Base-by-base conservation (phyloP, 2,797 vertebrate genomes). In the Brachyrhaphis roseni region DNA sequence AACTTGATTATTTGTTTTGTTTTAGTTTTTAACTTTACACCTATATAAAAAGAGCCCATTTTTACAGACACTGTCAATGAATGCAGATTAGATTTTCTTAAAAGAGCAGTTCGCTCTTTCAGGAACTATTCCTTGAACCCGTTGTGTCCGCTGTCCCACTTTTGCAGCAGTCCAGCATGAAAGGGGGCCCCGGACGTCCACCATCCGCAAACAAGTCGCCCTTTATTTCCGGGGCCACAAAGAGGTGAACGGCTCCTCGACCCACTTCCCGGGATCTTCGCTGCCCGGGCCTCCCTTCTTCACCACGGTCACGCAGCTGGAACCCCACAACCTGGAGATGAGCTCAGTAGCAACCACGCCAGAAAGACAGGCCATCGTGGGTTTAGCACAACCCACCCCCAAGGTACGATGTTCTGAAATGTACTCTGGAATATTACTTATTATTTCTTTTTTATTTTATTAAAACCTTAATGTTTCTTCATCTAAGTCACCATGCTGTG, bases 161-260 rank as follows among this genome's bases (percentile, higher is more conserved):
- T 78, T 53, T 82, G 82, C 94, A 99, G 98, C 98, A 3, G 98
- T 99, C 88, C 98, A 99, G 89, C 98, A 99, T 1, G 98, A 99
- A 90, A 95, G 98, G 89, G 98, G 98, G 0, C 98, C 98, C 70
- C 96, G 98, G 83, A 99, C 98, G 0, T 99, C 98, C 68, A 99
- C 98, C 72, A 99, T 99, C 91, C 96, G 98, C 86, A 99, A 99
- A 93, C 98, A 99, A 93, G 98, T 99, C 86, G 98, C 98, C 72
- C 96, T 99, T 28, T 99, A 99, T 94, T 99, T 99, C 94, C 96
- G 98, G 1, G 98, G 98, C 57, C 98, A 99, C 90, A 99, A 99
- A 91, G 98, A 99, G 81, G 98, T 98, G 85, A 98, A 97, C 47
- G 95, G 98, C 3, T 94, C 97, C 0, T 94, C 96, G 0, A 93